Conservation (phyloP, 2,888 invertebrate genomes). For the Ptychoptera albimana region DNA sequence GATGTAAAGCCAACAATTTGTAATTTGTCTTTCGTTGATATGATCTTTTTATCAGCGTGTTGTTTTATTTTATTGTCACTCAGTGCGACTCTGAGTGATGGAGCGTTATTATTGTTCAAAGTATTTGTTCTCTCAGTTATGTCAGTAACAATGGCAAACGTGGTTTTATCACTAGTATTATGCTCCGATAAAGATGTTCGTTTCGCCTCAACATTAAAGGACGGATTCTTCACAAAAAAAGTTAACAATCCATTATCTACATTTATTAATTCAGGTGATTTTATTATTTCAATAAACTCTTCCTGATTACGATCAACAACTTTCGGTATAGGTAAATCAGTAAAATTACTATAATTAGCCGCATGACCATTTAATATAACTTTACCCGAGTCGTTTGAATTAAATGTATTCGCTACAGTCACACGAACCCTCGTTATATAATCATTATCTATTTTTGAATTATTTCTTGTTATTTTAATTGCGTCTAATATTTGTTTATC, state of each 20-base stretch:
- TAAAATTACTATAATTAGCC: not conserved
- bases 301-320: not conserved
- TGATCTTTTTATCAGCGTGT: not conserved
- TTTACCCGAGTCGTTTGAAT: no score
- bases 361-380: constrained; percentile 1
- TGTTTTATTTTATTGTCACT: no score
- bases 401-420: no score
- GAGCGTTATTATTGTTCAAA: constrained; percentile 1
- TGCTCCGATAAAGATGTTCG: no score
- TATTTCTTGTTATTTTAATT: not conserved
- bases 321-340: not conserved
- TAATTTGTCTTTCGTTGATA: constrained; percentile 11
- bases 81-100: not conserved
- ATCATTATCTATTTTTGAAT: not conserved
- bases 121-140: not conserved
- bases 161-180: no score
- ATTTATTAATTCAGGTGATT: not conserved
- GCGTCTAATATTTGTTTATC: not conserved
- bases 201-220: no score
- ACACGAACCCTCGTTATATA: not conserved
- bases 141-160: not conserved
- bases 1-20: constrained; percentile 34
- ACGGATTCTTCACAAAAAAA: no score
- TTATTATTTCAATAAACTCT: not conserved
- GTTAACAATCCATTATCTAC: not conserved